A percentile compares a stretch with the other conserved stretches of the same genome.
phyloP scores from a whole-genome alignment of 2,888 invertebrate genomes.

The Bombylius major region DNA sequence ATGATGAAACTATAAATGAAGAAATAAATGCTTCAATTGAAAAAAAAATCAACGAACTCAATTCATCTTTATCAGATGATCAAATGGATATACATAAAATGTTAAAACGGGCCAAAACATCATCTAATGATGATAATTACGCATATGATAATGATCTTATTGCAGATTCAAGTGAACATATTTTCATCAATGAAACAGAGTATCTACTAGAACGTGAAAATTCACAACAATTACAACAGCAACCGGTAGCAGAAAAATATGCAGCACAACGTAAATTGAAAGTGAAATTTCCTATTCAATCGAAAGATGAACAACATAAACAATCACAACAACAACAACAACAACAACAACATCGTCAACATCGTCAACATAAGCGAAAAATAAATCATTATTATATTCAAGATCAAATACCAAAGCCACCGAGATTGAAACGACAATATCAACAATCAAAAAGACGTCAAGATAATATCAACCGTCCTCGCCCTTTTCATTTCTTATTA shows the following conservation, averaged over 20 bases:
- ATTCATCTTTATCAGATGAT: not conserved
- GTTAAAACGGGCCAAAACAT: not conserved
- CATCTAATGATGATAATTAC: not conserved
- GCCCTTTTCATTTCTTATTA: conserved; percentile 33
- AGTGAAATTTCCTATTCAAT: conserved; percentile 1
- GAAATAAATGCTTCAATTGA: not conserved
- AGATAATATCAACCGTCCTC: conserved; percentile 20
- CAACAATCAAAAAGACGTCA: conserved; percentile 10
- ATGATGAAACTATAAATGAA: not conserved
- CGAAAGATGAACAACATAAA: not conserved
- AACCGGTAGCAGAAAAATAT: not conserved
- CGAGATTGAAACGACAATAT: conserved; percentile 8
- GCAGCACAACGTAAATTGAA: not conserved
- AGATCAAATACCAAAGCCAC: conserved; percentile 18
- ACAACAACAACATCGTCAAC: not conserved
- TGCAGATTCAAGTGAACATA: not conserved
- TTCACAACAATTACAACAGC: not conserved
- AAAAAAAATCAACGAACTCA: not conserved
- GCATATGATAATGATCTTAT: not conserved
- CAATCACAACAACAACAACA: not conserved
- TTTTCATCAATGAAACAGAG: not conserved
- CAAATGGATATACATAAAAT: not conserved
- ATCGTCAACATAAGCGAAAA: no score
- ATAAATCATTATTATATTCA: not conserved
- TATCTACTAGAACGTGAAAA: conserved; percentile 10